These are phyloP conservation scores for Watersipora subatra DNA, from an alignment of 1,140 invertebrate genomes.

Conservation along the genomic window DNA sequence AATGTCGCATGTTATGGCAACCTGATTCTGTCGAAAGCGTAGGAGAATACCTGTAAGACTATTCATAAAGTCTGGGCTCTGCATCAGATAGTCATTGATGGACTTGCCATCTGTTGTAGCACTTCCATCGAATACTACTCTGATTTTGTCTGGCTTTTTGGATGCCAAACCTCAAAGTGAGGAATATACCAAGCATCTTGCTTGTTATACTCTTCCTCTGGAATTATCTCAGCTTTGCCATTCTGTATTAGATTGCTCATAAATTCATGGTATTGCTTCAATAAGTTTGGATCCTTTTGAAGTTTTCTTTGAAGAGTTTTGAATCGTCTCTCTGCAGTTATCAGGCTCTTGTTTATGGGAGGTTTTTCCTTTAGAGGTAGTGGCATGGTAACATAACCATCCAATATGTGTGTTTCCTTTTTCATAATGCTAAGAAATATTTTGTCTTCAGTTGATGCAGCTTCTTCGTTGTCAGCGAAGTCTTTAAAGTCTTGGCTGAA, in stretches of 20 bases:
- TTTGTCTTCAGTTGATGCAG: too few relatives aligned
- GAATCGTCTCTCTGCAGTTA: conserved; percentile 7
- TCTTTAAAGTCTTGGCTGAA: too few relatives aligned
- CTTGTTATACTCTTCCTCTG: background rate
- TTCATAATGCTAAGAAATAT: too few relatives aligned
- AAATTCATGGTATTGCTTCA: background rate
- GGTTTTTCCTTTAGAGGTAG: too few relatives aligned
- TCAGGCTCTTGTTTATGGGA: conserved; percentile 5
- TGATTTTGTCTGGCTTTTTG: conserved; percentile 13
- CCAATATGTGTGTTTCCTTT: too few relatives aligned
- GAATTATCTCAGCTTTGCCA: background rate
- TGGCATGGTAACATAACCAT: too few relatives aligned
- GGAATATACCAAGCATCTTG: conserved; percentile 11
- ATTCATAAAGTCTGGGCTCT: conserved; percentile 29
- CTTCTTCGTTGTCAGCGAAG: too few relatives aligned
- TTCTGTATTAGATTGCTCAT: background rate
- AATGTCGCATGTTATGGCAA: conserved; percentile 3
- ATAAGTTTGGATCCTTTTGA: background rate
- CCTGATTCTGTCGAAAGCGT: conserved; percentile 9
- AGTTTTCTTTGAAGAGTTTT: conserved; percentile 1
- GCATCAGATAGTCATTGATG: conserved; percentile 16
- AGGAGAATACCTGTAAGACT: conserved; percentile 11
- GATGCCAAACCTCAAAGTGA: conserved; percentile 13
- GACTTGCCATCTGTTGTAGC: conserved; percentile 11
- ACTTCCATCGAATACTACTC: conserved; percentile 14